Percentiles rank a stretch among this genome's conserved stretches.
phyloP scores from a whole-genome alignment of 2,113 vertebrate genomes.

The Galbula dea region DNA sequence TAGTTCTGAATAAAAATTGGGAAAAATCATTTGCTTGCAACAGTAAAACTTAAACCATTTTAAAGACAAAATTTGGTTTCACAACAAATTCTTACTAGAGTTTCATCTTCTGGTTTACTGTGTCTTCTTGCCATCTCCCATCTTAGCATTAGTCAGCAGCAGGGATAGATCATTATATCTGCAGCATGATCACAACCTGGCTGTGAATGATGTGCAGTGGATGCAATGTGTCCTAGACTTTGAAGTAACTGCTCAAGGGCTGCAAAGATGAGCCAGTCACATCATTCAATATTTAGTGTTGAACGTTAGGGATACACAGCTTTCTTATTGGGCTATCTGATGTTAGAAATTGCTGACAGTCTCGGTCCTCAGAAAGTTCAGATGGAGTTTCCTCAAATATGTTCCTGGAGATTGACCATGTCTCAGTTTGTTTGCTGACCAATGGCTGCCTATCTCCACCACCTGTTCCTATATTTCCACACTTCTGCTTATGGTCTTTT shows the following conservation, averaged over 20 bases:
- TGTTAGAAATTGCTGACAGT: not conserved
- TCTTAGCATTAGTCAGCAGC: not conserved
- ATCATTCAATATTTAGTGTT: rapidly evolving
- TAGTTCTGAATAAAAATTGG: not conserved
- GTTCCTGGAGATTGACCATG: not conserved
- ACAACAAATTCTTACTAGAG: not conserved
- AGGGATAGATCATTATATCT: not conserved
- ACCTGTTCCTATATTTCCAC: not conserved
- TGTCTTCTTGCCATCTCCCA: not conserved
- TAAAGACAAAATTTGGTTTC: not conserved
- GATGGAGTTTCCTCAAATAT: not conserved
- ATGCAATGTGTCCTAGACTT: not conserved
- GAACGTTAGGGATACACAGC: too few species aligned
- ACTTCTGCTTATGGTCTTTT: not conserved
- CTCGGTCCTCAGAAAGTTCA: not conserved
- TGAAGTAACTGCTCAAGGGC: not conserved
- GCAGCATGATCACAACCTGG: not conserved
- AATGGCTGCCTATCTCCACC: not conserved
- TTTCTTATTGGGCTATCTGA: not conserved
- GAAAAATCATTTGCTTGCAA: not conserved
- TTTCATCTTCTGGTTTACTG: not conserved
- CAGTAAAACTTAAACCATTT: not conserved
- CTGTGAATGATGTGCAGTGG: not conserved
- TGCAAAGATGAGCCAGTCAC: not conserved
- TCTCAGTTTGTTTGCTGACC: not conserved